These are phyloP conservation scores for Ammospiza nelsoni DNA, from an alignment of 2,113 vertebrate species.

Conservation along the genomic window DNA sequence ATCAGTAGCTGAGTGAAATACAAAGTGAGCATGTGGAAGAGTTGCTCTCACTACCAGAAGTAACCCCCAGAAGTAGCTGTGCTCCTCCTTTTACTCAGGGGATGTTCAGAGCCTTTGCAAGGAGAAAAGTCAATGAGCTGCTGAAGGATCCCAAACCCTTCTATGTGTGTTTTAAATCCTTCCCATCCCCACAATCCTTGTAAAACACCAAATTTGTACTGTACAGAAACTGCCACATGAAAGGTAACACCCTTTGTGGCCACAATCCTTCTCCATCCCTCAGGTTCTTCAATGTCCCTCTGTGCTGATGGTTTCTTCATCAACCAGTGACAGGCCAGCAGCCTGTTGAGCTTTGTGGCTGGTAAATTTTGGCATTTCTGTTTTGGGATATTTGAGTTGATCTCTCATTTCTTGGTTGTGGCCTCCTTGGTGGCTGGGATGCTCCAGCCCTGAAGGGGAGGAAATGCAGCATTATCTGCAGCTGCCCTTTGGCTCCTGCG, in stretches of 20 bases:
- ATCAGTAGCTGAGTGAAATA: background rate
- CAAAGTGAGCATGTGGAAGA: background rate
- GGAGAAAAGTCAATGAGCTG: background rate
- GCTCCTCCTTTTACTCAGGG: background rate
- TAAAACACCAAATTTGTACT: background rate
- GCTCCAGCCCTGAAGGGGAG: background rate
- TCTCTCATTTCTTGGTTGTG: background rate
- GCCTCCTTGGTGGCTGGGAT: background rate
- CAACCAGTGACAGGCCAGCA: background rate
- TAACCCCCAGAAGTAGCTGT: background rate
- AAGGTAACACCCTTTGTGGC: rapidly evolving
- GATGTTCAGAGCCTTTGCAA: background rate
- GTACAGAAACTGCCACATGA: rapidly evolving
- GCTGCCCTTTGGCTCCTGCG: background rate
- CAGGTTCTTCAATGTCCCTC: background rate
- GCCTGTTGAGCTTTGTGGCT: background rate
- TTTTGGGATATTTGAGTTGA: background rate
- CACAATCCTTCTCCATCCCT: background rate
- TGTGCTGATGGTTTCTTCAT: background rate
- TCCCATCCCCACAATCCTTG: background rate
- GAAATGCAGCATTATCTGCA: background rate
- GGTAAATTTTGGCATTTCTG: background rate
- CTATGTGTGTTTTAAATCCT: background rate
- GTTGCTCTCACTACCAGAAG: background rate
- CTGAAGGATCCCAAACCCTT: background rate